Evolutionary conservation across 2,888 invertebrate species (phyloP).

Genomic region (Amiota communis): DNA sequence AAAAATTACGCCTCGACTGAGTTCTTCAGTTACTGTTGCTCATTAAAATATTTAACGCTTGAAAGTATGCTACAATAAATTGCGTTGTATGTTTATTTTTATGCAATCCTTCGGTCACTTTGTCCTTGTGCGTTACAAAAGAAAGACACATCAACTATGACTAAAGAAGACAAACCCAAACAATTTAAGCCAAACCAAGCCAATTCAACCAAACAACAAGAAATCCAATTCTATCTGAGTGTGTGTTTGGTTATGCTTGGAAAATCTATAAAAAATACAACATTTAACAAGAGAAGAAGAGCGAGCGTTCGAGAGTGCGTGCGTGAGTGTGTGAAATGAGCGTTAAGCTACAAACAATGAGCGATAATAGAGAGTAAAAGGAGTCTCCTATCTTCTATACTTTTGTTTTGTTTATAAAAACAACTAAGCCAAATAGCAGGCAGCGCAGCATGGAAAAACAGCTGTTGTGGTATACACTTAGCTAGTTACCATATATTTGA

Average conservation of each 20-base stretch:
- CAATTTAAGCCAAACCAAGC: not conserved
- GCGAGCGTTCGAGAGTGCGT: not conserved
- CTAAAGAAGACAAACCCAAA: not conserved
- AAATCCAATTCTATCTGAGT: slow-evolving; percentile 53
- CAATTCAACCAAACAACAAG: slow-evolving; percentile 32
- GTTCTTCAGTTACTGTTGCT: not conserved
- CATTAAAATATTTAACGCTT: not conserved
- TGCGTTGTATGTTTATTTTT: slow-evolving; percentile 15
- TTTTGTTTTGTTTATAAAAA: not conserved
- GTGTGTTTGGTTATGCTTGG: slow-evolving; percentile 48
- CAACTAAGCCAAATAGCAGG: not conserved
- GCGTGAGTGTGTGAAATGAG: not conserved
- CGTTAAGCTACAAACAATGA: slow-evolving; percentile 3
- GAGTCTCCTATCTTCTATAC: too few species aligned
- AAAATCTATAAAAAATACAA: slow-evolving; percentile 51
- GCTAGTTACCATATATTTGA: too few species aligned
- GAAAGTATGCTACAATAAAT: not conserved
- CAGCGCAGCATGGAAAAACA: not conserved
- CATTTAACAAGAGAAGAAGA: not conserved
- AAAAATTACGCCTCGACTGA: not conserved
- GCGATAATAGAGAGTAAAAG: not conserved
- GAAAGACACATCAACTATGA: not conserved
- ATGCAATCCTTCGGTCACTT: slow-evolving; percentile 14
- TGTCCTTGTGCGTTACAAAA: slow-evolving; percentile 21
- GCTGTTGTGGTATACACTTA: slow-evolving; percentile 31